Percentiles rank a stretch among this genome's conserved stretches.
Conservation (phyloP, 2,888 invertebrate species). For the Megaustenia siamemsis region DNA sequence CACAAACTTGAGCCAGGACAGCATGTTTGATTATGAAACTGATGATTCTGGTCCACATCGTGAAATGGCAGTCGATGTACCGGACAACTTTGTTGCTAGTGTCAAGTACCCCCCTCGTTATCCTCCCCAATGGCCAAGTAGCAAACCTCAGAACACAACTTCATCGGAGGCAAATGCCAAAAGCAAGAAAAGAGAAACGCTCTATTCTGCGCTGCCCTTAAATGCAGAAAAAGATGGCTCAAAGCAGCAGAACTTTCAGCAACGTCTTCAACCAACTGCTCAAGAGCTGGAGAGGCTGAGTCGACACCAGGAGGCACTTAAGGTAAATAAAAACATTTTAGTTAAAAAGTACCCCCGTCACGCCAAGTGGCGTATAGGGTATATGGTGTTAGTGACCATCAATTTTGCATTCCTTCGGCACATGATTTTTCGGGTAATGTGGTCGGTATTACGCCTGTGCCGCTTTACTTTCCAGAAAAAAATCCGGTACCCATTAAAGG, state of each 20-base stretch:
- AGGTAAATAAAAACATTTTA: constrained; percentile 29
- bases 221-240: constrained; percentile 16
- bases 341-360: too few species aligned
- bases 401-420: too few species aligned
- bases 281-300: constrained; percentile 95
- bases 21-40: constrained; percentile 65
- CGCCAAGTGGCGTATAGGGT: too few species aligned
- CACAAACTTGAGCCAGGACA: constrained; percentile 58
- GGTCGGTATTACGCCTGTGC: too few species aligned
- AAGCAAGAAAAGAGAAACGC: background rate
- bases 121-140: constrained; percentile 65
- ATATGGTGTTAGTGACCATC: too few species aligned
- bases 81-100: constrained; percentile 93
- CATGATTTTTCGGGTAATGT: too few species aligned
- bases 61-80: constrained; percentile 99
- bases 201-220: constrained; percentile 20
- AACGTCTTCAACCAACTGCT: constrained; percentile 75
- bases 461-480: too few species aligned
- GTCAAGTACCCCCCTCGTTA: constrained; percentile 95
- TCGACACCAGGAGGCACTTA: constrained; percentile 95
- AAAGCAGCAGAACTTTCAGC: background rate
- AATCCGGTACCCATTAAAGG: too few species aligned
- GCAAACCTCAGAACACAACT: background rate
- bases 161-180: constrained; percentile 21
- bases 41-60: constrained; percentile 87